Evolutionary conservation across 2,797 vertebrate species (phyloP).

Genomic region (Onychomys arenicola): DNA sequence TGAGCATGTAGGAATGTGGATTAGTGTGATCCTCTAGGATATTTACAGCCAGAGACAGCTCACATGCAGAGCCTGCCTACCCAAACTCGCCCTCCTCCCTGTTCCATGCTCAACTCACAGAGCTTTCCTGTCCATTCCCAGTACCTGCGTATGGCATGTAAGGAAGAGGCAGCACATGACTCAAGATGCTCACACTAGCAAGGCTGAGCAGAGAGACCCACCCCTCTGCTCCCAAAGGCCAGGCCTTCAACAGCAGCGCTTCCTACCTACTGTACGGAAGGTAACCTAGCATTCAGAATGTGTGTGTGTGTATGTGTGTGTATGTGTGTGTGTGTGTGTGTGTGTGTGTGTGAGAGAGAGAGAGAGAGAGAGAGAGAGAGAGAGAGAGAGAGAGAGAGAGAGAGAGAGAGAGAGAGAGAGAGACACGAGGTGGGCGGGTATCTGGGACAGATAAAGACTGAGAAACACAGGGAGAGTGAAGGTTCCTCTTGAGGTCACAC

Average conservation of each 20-base stretch:
- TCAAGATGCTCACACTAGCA: slow-evolving; percentile 67
- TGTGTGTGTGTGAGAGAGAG: too few relatives aligned
- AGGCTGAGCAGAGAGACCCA: background rate
- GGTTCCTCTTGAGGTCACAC: background rate
- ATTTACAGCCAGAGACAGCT: background rate
- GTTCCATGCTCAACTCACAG: slow-evolving; percentile 16
- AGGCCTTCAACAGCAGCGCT: background rate
- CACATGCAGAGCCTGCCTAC: background rate
- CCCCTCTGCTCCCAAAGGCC: background rate
- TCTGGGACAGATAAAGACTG: background rate
- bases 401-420: too few relatives aligned
- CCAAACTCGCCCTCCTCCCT: too few relatives aligned
- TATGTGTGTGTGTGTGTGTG: too few relatives aligned
- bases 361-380: too few relatives aligned
- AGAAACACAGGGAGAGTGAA: background rate
- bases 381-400: too few relatives aligned
- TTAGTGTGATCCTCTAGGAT: background rate
- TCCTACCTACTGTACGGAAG: background rate
- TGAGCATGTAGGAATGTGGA: background rate
- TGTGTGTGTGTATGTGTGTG: too few relatives aligned
- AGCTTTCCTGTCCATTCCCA: slow-evolving; percentile 56
- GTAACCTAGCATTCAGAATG: background rate
- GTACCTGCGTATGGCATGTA: slow-evolving; percentile 27
- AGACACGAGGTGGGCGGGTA: background rate
- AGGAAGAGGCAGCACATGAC: slow-evolving; percentile 51